Evolutionary conservation across 2,113 vertebrate species (phyloP).

Genomic region (Dryoscopus gambensis): DNA sequence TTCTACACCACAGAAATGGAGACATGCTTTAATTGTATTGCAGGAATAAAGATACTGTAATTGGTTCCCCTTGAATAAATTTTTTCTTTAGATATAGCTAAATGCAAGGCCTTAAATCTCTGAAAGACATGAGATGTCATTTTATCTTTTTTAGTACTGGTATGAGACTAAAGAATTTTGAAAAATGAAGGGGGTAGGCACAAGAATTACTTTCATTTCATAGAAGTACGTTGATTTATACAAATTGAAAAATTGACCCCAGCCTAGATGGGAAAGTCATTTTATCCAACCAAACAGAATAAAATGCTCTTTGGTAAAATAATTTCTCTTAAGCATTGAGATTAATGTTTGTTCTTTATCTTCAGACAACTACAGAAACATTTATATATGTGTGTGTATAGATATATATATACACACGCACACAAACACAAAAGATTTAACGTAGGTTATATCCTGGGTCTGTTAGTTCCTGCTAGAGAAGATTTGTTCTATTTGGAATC

Average conservation of each 20-base stretch:
- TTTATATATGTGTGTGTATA: background rate
- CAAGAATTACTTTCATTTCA: background rate
- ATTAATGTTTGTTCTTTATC: background rate
- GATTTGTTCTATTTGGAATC: background rate
- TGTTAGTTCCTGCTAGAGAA: background rate
- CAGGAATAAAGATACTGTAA: slow-evolving; percentile 21
- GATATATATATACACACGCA: too few species aligned
- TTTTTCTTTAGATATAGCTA: slow-evolving; percentile 25
- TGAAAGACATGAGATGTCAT: background rate
- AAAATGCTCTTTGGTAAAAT: background rate
- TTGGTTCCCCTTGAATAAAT: background rate
- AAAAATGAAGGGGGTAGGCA: background rate
- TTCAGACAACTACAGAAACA: background rate
- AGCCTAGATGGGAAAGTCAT: background rate
- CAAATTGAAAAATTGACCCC: background rate
- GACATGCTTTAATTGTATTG: slow-evolving; percentile 40
- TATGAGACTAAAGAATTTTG: background rate
- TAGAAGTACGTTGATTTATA: background rate
- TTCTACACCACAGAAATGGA: background rate
- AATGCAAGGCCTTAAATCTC: background rate
- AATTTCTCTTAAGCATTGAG: background rate
- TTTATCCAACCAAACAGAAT: background rate
- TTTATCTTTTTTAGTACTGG: background rate
- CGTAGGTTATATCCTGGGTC: background rate
- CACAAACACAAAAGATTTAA: rapidly evolving